Evolutionary conservation across 53 echinoderm and acorn worm species (phyloP).

Genomic region (Apostichopus leukothele): DNA sequence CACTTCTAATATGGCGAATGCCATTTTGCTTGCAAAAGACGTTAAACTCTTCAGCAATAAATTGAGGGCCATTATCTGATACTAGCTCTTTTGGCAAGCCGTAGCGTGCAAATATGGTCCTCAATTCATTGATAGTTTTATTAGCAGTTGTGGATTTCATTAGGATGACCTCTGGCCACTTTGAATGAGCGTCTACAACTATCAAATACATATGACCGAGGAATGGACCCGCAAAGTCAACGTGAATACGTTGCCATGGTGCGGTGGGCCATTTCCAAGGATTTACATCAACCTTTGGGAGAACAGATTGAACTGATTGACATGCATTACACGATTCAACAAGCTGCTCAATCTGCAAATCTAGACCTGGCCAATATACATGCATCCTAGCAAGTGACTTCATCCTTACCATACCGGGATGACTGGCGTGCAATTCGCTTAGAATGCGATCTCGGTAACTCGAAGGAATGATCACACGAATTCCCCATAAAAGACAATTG

Average conservation of each 20-base stretch:
- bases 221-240: conserved; percentile 33
- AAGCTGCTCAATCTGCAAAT: conserved; percentile 16
- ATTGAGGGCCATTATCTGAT: background rate
- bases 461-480: conserved; percentile 11
- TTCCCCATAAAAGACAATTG: conserved; percentile 3
- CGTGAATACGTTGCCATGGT: conserved; percentile 23
- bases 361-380: conserved; percentile 61
- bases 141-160: conserved; percentile 56
- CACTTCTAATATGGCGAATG: background rate
- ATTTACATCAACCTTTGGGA: too few species aligned
- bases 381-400: conserved; percentile 55
- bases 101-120: background rate
- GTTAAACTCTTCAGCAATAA: background rate
- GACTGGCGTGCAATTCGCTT: conserved; percentile 27
- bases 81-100: background rate
- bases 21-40: too few species aligned
- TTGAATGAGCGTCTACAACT: too few species aligned
- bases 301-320: conserved; percentile 3
- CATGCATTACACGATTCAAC: conserved; percentile 18
- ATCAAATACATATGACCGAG: conserved; percentile 48
- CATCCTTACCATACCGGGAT: conserved; percentile 22
- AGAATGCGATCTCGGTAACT: background rate
- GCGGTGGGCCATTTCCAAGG: conserved; percentile 10
- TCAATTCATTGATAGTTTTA: conserved; percentile 40
- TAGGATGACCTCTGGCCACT: too few species aligned